phyloP scores from a whole-genome alignment of 2,113 vertebrate species.

The Tursiops truncatus region DNA sequence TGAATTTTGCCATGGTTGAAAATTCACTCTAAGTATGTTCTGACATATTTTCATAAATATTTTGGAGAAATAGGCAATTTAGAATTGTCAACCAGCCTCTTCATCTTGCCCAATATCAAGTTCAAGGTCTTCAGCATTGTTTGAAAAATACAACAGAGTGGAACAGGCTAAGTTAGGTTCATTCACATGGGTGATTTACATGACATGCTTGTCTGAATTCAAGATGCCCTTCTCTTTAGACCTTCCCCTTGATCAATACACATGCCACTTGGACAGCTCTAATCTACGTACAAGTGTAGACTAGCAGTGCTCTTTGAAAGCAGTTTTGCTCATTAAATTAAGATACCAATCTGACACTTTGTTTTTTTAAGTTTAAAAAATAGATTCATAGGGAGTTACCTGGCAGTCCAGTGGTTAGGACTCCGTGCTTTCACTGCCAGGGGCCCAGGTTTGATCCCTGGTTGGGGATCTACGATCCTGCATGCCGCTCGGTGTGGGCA shows the following conservation, averaged over 20 bases:
- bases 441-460: too few species aligned
- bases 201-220: neutral
- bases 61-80: slow-evolving; percentile 25
- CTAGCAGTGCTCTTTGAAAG: neutral
- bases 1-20: slow-evolving; percentile 15
- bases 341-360: neutral
- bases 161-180: neutral
- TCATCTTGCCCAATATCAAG: neutral
- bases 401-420: too few species aligned
- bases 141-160: neutral
- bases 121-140: slow-evolving; percentile 24
- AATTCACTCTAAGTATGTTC: neutral
- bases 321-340: slow-evolving; percentile 20
- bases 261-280: neutral
- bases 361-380: slow-evolving; percentile 45
- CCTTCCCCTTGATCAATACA: neutral
- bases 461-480: too few species aligned
- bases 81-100: slow-evolving; percentile 19
- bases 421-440: too few species aligned
- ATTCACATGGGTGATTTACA: neutral
- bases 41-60: neutral
- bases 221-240: neutral
- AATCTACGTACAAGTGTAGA: neutral
- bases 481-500: too few species aligned
- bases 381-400: neutral